Evolutionary conservation across 2,113 vertebrate species (phyloP).

Genomic region (chimpanzee (Pan troglodytes)): DNA sequence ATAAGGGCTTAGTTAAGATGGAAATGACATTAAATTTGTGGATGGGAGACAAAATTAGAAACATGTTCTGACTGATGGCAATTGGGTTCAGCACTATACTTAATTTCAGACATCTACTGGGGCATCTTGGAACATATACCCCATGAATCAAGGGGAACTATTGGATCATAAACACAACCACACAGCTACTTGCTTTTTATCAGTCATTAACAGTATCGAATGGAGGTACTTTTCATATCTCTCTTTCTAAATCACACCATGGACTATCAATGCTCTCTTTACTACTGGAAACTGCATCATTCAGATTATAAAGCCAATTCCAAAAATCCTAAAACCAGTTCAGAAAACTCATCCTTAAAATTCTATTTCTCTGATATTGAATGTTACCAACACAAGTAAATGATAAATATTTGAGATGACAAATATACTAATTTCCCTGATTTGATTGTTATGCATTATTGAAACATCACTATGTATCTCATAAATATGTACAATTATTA

Average conservation of each 20-base stretch:
- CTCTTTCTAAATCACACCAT: not conserved
- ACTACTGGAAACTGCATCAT: not conserved
- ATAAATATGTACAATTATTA: not conserved
- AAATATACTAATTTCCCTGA: not conserved
- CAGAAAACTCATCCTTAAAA: not conserved
- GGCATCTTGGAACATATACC: rapidly evolving
- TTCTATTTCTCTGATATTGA: not conserved
- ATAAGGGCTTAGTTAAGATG: not conserved
- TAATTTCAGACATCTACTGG: not conserved
- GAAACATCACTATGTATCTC: not conserved
- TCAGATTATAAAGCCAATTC: not conserved
- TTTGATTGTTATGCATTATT: not conserved
- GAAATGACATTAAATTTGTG: not conserved
- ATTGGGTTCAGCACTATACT: not conserved
- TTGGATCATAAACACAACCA: not conserved
- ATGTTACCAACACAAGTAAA: not conserved
- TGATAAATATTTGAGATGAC: not conserved
- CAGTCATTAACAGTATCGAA: not conserved
- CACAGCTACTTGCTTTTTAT: not conserved
- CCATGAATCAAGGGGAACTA: not conserved
- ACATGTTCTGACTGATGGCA: not conserved
- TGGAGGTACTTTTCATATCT: not conserved
- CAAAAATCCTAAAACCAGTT: not conserved
- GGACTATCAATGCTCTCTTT: not conserved
- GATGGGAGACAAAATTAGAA: not conserved